Evolutionary conservation across 2,888 invertebrate genomes (phyloP).

Genomic region (Oligia fasciuncula): DNA sequence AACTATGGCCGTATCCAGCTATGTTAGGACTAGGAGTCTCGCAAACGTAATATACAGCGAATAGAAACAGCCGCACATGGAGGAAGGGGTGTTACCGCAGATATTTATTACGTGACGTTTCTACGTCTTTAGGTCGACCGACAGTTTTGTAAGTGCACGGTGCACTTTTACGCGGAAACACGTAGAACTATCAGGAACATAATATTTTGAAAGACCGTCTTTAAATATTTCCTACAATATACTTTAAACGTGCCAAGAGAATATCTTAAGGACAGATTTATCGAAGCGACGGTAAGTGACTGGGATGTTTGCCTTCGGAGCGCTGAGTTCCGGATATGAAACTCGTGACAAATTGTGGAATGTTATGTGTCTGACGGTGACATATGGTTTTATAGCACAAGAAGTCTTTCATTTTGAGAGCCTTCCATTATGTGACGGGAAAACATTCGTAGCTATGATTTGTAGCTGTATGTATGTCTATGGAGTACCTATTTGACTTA

Average conservation of each 20-base stretch:
- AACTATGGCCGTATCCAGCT: constrained; percentile 11
- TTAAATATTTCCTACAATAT: constrained; percentile 35
- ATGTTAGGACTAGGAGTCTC: constrained; percentile 27
- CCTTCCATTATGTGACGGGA: constrained; percentile 58
- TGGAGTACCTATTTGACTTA: constrained; percentile 23
- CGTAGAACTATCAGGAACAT: constrained; percentile 20
- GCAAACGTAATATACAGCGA: constrained; percentile 39
- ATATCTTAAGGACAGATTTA: constrained; percentile 61
- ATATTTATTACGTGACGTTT: constrained; percentile 56
- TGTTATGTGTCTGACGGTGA: constrained; percentile 65
- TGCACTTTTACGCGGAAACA: constrained; percentile 27
- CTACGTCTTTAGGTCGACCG: constrained; percentile 42
- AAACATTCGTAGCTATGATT: constrained; percentile 46
- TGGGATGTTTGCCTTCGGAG: constrained; percentile 66
- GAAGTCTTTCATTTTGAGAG: constrained; percentile 60
- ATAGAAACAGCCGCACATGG: constrained; percentile 41
- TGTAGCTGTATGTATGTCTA: constrained; percentile 22
- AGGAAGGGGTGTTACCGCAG: constrained; percentile 52
- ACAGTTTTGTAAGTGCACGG: constrained; percentile 45
- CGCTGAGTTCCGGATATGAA: constrained; percentile 66
- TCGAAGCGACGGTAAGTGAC: constrained; percentile 58
- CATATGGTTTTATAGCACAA: constrained; percentile 61
- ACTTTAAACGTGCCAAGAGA: constrained; percentile 40
- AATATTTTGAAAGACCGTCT: constrained; percentile 35
- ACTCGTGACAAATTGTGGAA: constrained; percentile 67